These are phyloP conservation scores for Trinorchestia longiramus DNA, from an alignment of 1,140 invertebrate genomes.

Conservation along the genomic window DNA sequence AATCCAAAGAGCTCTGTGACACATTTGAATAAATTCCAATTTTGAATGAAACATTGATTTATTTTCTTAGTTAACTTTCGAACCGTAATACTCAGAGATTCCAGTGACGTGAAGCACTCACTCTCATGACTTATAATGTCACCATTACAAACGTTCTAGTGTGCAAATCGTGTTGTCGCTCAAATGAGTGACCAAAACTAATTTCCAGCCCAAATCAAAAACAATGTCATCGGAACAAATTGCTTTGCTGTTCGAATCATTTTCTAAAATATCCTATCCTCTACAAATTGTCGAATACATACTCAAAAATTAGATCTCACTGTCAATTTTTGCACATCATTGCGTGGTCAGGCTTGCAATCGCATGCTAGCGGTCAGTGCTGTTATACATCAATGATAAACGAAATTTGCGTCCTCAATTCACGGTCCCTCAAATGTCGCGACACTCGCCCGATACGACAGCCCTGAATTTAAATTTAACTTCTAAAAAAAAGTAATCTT, in stretches of 20 bases:
- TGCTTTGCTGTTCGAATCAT: background rate
- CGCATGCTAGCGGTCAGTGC: no score
- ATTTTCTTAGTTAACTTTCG: no score
- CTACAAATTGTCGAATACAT: background rate
- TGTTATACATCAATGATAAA: background rate
- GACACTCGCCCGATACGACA: background rate
- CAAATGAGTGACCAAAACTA: background rate
- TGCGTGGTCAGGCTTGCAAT: background rate
- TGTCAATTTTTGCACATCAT: background rate
- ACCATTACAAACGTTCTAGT: background rate
- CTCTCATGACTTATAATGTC: background rate
- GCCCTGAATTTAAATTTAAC: background rate
- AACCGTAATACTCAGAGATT: no score
- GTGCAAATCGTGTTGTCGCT: background rate
- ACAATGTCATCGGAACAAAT: background rate
- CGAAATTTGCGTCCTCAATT: background rate
- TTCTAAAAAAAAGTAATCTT: background rate
- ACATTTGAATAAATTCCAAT: no score
- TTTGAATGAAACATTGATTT: no score
- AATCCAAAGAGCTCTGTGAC: no score
- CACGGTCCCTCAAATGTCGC: background rate
- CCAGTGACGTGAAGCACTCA: no score
- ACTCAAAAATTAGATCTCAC: background rate
- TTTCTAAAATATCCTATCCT: background rate
- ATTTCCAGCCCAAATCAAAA: background rate